These are phyloP conservation scores for Drosophila littoralis DNA, from an alignment of 1,140 invertebrate species.

Conservation along the genomic window DNA sequence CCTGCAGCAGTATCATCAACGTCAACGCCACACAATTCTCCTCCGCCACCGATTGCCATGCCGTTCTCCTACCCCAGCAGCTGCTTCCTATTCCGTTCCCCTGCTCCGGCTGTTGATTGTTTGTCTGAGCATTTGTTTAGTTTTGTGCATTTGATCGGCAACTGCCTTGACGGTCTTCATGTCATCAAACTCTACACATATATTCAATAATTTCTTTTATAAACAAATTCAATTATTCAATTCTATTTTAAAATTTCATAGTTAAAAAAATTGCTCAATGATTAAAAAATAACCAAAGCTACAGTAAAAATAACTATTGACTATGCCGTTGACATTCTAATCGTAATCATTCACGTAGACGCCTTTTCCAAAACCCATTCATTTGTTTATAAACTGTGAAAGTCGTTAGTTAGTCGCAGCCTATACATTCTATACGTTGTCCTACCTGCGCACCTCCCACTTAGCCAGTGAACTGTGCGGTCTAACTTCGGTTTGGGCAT, in stretches of 20 bases:
- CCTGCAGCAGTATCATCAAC: conserved; percentile 63
- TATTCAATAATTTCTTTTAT: not conserved
- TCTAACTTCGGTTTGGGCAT: conserved; percentile 28
- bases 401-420: conserved; percentile 48
- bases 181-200: not conserved
- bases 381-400: conserved; percentile 52
- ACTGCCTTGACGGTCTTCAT: conserved; percentile 11
- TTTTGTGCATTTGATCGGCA: conserved; percentile 65
- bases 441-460: conserved; percentile 17
- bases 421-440: not conserved
- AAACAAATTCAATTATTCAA: not conserved
- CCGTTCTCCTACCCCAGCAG: not conserved
- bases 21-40: conserved; percentile 43
- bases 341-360: not conserved
- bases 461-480: conserved; percentile 55
- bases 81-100: conserved; percentile 1
- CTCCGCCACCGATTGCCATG: not conserved
- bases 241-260: too few species aligned
- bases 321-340: not conserved
- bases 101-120: conserved; percentile 34
- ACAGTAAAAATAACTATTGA: not conserved
- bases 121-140: conserved; percentile 56
- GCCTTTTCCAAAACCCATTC: conserved; percentile 39
- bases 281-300: not conserved
- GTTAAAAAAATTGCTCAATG: too few species aligned